A percentile compares a stretch with the other conserved stretches of the same genome.
Evolutionary conservation across 2,888 invertebrate species (phyloP).

Genomic region (Meteorus cinctellus): DNA sequence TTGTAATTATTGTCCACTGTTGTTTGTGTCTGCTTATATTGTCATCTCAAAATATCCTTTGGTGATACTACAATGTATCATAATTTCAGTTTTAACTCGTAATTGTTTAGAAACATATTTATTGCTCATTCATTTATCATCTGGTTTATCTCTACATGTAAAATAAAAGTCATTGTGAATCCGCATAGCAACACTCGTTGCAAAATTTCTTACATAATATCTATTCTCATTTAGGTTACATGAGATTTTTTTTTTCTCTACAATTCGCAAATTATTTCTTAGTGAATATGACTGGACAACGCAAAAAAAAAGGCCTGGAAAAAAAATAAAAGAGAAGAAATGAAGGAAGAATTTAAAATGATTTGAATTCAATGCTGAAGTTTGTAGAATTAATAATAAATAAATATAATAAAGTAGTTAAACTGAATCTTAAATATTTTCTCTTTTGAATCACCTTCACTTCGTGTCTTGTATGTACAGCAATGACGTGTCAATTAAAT

Average conservation of each 20-base stretch:
- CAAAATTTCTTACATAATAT: background rate
- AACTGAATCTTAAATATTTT: background rate
- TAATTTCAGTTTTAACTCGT: too few relatives aligned
- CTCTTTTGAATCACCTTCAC: background rate
- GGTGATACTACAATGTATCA: too few relatives aligned
- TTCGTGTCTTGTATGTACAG: background rate
- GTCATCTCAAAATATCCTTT: too few relatives aligned
- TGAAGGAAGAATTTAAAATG: background rate
- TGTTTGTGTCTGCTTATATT: background rate
- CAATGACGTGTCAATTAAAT: background rate
- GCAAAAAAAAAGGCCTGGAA: background rate
- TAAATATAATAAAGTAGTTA: background rate
- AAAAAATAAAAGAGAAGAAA: background rate
- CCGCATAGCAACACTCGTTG: background rate
- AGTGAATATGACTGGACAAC: background rate
- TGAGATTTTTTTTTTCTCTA: background rate
- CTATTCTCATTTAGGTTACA: background rate
- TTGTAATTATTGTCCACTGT: background rate
- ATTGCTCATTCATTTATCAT: background rate
- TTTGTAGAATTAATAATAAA: background rate
- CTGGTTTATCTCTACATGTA: background rate
- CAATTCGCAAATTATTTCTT: background rate
- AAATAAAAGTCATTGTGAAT: background rate
- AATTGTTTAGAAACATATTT: slow-evolving; percentile 1
- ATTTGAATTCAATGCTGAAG: background rate